Evolutionary conservation across 1,140 invertebrate genomes (phyloP).

Genomic region (Anagrus nilaparvatae): DNA sequence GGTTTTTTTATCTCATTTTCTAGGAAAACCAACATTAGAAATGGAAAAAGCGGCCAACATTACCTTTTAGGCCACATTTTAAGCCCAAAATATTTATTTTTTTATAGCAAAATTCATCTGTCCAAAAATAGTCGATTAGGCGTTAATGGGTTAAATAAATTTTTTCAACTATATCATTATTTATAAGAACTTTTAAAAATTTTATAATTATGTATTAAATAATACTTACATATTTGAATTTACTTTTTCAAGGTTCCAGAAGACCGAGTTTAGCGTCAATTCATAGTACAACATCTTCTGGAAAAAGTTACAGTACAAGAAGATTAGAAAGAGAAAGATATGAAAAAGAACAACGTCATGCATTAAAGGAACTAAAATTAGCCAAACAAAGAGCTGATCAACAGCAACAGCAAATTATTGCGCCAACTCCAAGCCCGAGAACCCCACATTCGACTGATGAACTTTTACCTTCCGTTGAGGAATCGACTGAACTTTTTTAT

Average conservation of each 20-base stretch:
- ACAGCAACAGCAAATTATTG: slow-evolving; percentile 34
- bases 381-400: slow-evolving; percentile 41
- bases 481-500: slow-evolving; percentile 52
- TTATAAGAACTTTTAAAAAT: too few species aligned
- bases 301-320: slow-evolving; percentile 65
- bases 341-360: slow-evolving; percentile 62
- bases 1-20: too few species aligned
- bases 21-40: too few species aligned
- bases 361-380: slow-evolving; percentile 58
- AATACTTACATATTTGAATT: too few species aligned
- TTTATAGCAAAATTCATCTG: too few species aligned
- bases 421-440: slow-evolving; percentile 61
- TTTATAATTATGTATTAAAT: too few species aligned
- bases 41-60: too few species aligned
- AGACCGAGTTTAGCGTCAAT: slow-evolving; percentile 70
- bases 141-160: too few species aligned
- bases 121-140: too few species aligned
- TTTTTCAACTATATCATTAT: too few species aligned
- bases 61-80: too few species aligned
- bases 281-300: slow-evolving; percentile 67
- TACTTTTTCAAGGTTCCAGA: slow-evolving; percentile 77
- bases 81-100: too few species aligned
- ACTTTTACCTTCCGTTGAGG: slow-evolving; percentile 60
- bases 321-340: slow-evolving; percentile 65
- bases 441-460: slow-evolving; percentile 69